Evolutionary conservation across 2,888 invertebrate species (phyloP).

Genomic region (Digitonthophagus gazella): DNA sequence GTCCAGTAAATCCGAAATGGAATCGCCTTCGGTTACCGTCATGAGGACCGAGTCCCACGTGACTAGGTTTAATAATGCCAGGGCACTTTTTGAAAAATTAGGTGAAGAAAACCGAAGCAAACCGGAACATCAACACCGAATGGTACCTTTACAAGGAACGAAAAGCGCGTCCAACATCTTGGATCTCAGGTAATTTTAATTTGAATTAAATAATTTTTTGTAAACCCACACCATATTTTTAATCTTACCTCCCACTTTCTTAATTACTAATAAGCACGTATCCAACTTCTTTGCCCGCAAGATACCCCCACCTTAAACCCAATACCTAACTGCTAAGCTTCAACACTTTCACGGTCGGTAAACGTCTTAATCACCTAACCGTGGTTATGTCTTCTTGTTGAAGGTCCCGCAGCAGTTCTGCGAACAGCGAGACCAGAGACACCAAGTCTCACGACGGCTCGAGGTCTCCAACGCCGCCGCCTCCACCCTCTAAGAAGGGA

Average conservation of each 20-base stretch:
- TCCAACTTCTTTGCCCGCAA: too few relatives aligned
- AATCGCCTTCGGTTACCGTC: conserved; percentile 60
- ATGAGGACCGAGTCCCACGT: conserved; percentile 86
- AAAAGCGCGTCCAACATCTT: conserved; percentile 54
- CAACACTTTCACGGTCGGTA: conserved; percentile 4
- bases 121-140: conserved; percentile 25
- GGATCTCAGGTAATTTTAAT: conserved; percentile 48
- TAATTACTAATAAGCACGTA: too few relatives aligned
- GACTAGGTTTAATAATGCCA: conserved; percentile 87
- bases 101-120: conserved; percentile 67
- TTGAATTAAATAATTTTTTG: too few relatives aligned
- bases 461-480: conserved; percentile 52
- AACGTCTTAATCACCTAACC: conserved; percentile 6
- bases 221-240: not conserved
- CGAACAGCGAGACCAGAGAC: conserved; percentile 63
- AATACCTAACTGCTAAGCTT: not conserved
- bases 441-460: conserved; percentile 46
- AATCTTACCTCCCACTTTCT: not conserved
- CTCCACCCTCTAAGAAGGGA: conserved; percentile 32
- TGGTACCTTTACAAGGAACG: conserved; percentile 46
- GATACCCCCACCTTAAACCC: not conserved
- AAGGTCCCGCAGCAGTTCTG: conserved; percentile 63
- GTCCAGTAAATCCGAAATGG: conserved; percentile 41
- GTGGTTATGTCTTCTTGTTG: not conserved
- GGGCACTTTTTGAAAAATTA: conserved; percentile 88